phyloP scores from a whole-genome alignment of 2,113 vertebrate genomes.

The Megaleporinus macrocephalus region DNA sequence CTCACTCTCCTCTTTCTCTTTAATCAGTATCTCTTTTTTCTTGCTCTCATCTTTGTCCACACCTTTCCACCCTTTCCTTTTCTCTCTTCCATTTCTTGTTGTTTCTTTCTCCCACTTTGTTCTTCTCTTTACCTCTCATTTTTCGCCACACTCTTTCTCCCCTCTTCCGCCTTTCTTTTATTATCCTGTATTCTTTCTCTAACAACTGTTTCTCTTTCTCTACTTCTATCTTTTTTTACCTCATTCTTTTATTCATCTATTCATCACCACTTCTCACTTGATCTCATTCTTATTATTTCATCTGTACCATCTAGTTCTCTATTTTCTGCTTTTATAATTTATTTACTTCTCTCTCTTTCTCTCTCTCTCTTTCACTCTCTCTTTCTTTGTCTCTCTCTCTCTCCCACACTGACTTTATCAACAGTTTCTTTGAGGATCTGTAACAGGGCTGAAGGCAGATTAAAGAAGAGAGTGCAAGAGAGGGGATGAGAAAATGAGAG shows the following conservation, averaged over 20 bases:
- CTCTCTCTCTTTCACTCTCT: background rate
- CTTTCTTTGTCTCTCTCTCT: background rate
- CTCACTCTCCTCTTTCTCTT: background rate
- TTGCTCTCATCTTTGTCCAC: background rate
- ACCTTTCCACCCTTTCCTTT: background rate
- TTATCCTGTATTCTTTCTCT: too few relatives aligned
- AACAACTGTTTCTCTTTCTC: too few relatives aligned
- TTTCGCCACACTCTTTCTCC: background rate
- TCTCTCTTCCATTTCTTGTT: background rate
- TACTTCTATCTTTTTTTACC: too few relatives aligned
- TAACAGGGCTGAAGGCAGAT: constrained; percentile 54
- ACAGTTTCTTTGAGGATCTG: constrained; percentile 51
- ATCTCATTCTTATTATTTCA: too few relatives aligned
- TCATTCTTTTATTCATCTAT: too few relatives aligned
- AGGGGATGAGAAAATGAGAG: constrained; percentile 56
- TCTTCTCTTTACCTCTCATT: background rate
- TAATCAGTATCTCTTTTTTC: background rate
- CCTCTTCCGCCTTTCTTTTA: too few relatives aligned
- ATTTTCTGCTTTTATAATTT: too few relatives aligned
- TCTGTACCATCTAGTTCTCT: too few relatives aligned
- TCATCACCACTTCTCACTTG: too few relatives aligned
- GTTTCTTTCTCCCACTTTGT: background rate
- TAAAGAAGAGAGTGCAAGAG: constrained; percentile 40
- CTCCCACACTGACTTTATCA: constrained; percentile 60
- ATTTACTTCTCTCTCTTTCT: too few relatives aligned